Evolutionary conservation across 1,140 invertebrate species (phyloP), one percentile per base, ranked within the genome.

Genomic region (Ephestia elutella): DNA sequence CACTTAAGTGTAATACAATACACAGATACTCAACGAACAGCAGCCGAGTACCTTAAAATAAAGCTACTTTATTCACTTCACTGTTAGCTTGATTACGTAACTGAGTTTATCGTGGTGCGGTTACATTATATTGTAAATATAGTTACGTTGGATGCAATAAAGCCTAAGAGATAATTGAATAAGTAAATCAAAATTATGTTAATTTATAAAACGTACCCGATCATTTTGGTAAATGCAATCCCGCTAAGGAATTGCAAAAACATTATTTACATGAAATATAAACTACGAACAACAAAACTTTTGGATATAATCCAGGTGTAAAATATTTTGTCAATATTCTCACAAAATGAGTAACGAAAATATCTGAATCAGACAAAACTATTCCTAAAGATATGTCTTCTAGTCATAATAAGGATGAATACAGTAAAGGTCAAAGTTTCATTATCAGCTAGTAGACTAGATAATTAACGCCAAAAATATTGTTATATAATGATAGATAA

Each of bases 41-140:
- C 60, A 56, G 54, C 55, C 63, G 58, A 51, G 50, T 71, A 72
- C 70, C 73, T 75, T 75, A 66, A 75, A 76, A 80, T 75, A 75
- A 80, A 75, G 68, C 70, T 64, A 68, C 60, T 74, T 60, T 72
- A 75, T 77, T 79, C 81, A 74, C 76, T 73, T 50, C 17, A 50
- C 56, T 65, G 55, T 56, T 44, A 63, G 60, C 68, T 72, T 69
- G 65, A 78, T 86, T 84, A 75, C 77, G 76, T 80, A 84, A 83
- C 60, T 59, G 53, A 65, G 66, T 68, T 68, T 69, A 75, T 71
- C 75, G 65, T 63, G 71, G 65, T 63, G 71, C 72, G 61, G 70
- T 70, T 70, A 73, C 65, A 56, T 54, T 65, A 50, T 49, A 28
- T 11, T 10, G 30, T 32, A 32, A 11, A 10, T 32, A 62, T 13